These are phyloP conservation scores for Drosophila tani DNA, from an alignment of 1,140 invertebrate species.

Conservation along the genomic window DNA sequence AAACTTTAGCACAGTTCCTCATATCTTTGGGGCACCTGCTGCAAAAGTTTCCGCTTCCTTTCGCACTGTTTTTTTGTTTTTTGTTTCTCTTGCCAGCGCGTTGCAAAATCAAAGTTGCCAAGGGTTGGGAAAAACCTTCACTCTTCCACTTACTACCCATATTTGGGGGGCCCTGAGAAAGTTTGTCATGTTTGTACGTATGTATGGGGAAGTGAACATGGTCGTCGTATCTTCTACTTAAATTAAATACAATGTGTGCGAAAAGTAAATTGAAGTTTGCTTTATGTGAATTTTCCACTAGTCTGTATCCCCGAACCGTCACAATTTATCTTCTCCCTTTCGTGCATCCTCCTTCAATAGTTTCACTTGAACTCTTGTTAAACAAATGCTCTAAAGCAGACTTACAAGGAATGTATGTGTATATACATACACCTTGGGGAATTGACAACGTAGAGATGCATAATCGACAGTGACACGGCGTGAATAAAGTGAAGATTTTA, in stretches of 20 bases:
- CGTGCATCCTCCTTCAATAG: constrained; percentile 23
- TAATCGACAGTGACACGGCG: not conserved
- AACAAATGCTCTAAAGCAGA: constrained; percentile 52
- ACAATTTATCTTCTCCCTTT: constrained; percentile 2
- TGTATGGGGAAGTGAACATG: constrained; percentile 41
- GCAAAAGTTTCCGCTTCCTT: constrained; percentile 69
- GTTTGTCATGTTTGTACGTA: constrained; percentile 52
- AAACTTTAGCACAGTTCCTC: constrained; percentile 62
- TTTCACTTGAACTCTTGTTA: constrained; percentile 64
- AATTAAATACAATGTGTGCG: constrained; percentile 81
- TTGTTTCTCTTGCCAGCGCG: constrained; percentile 45
- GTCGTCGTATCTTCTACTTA: constrained; percentile 74
- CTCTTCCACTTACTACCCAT: constrained; percentile 4
- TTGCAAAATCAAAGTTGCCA: constrained; percentile 75
- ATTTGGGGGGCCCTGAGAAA: constrained; percentile 39
- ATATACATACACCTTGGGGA: constrained; percentile 15
- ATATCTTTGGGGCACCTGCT: constrained; percentile 73
- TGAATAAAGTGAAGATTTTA: not conserved
- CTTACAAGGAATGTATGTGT: constrained; percentile 14
- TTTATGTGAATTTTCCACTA: constrained; percentile 69
- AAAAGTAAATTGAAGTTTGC: constrained; percentile 81
- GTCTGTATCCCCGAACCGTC: constrained; percentile 15
- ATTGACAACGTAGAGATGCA: constrained; percentile 40
- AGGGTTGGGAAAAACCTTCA: constrained; percentile 15
- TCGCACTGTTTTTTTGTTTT: constrained; percentile 13